These are phyloP conservation scores for Chalcosyrphus nemorum DNA, from an alignment of 2,888 invertebrate species.

Conservation along the genomic window DNA sequence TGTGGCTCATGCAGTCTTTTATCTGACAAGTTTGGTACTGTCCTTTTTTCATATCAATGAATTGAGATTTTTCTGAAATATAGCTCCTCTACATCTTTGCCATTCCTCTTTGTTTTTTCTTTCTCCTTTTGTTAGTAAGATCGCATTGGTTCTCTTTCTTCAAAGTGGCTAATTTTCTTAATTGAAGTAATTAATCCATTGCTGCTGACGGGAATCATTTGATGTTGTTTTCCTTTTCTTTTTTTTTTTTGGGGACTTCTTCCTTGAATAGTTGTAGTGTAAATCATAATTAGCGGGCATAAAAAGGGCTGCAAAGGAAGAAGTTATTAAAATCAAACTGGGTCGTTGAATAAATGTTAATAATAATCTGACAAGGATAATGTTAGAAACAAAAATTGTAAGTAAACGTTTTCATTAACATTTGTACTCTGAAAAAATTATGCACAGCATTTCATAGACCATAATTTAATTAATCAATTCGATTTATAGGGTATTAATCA, in stretches of 20 bases:
- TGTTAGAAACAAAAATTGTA: neutral
- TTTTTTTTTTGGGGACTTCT: conserved; percentile 1
- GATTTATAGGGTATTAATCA: no score
- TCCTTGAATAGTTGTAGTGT: conserved; percentile 40
- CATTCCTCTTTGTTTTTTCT: conserved; percentile 32
- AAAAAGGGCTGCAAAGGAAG: conserved; percentile 16
- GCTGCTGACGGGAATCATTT: conserved; percentile 56
- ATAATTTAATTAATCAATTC: no score
- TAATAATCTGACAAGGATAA: neutral
- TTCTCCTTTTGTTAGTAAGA: conserved; percentile 46
- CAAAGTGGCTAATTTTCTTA: conserved; percentile 68
- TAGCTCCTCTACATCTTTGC: conserved; percentile 51
- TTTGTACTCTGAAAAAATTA: no score
- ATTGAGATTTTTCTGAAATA: conserved; percentile 66
- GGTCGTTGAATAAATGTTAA: conserved; percentile 35
- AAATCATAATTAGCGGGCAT: conserved; percentile 43
- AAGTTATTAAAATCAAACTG: conserved; percentile 27
- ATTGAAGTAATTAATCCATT: conserved; percentile 65
- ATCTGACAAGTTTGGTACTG: conserved; percentile 60
- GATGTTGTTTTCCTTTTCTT: conserved; percentile 32
- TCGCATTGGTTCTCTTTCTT: conserved; percentile 56
- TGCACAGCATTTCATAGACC: no score
- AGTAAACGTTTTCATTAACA: no score
- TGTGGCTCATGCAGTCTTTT: conserved; percentile 67
- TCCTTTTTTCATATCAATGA: conserved; percentile 68